Conservation (phyloP, 2,797 vertebrate species). For the Catamblyrhynchus diadema region DNA sequence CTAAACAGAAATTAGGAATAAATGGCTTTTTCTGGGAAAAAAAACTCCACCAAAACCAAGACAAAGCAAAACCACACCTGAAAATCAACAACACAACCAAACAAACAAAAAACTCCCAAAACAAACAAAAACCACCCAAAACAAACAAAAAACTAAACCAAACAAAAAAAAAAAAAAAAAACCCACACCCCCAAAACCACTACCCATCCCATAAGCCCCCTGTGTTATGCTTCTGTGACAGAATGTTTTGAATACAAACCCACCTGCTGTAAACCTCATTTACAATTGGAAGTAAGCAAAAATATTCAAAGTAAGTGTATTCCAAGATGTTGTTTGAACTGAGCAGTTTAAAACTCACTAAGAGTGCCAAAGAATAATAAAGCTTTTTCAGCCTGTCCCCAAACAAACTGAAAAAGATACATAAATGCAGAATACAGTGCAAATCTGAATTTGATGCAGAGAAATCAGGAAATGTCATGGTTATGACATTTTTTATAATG, state of each 20-base stretch:
- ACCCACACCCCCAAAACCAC: neutral
- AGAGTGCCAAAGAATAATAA: neutral
- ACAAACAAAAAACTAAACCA: neutral
- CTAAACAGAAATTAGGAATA: neutral
- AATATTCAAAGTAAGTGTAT: neutral
- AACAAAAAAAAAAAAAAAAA: neutral
- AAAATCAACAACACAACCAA: neutral
- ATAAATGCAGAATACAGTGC: neutral
- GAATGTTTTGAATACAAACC: neutral
- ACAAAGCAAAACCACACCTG: neutral
- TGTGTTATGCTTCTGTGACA: neutral
- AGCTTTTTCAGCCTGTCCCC: neutral
- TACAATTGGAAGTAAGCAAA: neutral
- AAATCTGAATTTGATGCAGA: neutral
- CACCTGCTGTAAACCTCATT: neutral
- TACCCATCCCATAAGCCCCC: fast-evolving
- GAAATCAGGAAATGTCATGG: neutral
- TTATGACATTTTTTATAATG: neutral
- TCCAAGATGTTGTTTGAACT: neutral
- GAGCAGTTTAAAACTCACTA: neutral
- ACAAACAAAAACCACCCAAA: neutral
- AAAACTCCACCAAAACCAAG: neutral
- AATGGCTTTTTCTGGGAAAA: neutral
- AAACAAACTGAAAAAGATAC: neutral
- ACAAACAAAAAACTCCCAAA: too few relatives aligned